Evolutionary conservation across 1,140 invertebrate genomes (phyloP).

Genomic region (Calycopis cecrops): DNA sequence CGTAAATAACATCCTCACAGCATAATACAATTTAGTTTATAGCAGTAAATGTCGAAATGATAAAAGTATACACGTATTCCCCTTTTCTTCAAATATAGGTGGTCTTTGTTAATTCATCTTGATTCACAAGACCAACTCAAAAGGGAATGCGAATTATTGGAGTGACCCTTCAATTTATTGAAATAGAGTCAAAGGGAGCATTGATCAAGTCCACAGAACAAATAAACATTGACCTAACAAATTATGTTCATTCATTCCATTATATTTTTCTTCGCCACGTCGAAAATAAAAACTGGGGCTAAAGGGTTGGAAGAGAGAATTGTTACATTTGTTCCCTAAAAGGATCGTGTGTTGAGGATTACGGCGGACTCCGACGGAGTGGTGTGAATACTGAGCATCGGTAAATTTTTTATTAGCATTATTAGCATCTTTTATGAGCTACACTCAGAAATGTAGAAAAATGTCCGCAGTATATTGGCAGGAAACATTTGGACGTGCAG

Average conservation of each 20-base stretch:
- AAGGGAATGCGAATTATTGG: no score
- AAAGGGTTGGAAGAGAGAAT: conserved; percentile 25
- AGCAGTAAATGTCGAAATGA: no score
- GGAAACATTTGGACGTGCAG: background rate
- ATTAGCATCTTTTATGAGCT: conserved; percentile 1
- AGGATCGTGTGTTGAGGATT: conserved; percentile 25
- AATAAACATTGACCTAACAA: conserved; percentile 43
- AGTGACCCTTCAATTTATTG: no score
- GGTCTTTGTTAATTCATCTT: no score
- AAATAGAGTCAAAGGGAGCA: background rate
- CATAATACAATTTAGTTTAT: no score
- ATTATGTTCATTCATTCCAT: conserved; percentile 55
- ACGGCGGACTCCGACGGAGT: background rate
- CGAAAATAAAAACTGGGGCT: conserved; percentile 23
- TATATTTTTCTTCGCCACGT: conserved; percentile 35
- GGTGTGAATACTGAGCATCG: conserved; percentile 5
- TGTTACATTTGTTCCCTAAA: conserved; percentile 36
- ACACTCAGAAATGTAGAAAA: background rate
- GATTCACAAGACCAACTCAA: no score
- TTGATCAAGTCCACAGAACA: conserved; percentile 15
- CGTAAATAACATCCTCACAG: no score
- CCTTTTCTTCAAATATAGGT: no score
- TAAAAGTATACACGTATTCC: no score
- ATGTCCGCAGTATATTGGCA: background rate
- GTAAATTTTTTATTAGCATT: conserved; percentile 1